These are phyloP conservation scores for Gambusia holbrooki DNA, from an alignment of 2,113 vertebrate genomes.

Conservation along the genomic window DNA sequence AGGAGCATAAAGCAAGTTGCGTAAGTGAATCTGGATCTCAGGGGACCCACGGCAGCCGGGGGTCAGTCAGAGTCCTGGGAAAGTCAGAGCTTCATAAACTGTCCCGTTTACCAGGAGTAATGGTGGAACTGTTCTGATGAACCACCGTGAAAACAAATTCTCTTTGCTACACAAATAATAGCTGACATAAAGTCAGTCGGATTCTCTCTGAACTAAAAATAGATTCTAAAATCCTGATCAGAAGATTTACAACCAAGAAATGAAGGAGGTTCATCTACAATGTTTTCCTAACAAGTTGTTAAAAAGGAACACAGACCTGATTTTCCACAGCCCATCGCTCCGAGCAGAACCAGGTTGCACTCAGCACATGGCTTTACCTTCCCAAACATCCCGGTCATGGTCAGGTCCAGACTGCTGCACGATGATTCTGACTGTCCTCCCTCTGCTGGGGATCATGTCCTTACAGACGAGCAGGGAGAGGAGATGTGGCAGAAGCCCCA, in stretches of 20 bases:
- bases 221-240: no score
- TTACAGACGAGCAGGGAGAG: background rate
- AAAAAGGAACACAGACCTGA: conserved; percentile 19
- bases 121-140: background rate
- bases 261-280: no score
- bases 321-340: conserved; percentile 30
- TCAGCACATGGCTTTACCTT: conserved; percentile 25
- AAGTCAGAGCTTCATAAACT: conserved; percentile 13
- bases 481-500: background rate
- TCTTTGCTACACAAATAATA: no score
- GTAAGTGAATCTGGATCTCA: background rate
- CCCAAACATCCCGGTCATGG: conserved; percentile 15
- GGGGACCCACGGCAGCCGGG: background rate
- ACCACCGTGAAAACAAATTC: no score
- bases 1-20: background rate
- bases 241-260: no score
- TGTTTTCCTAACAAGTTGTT: background rate
- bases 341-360: conserved; percentile 35
- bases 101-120: background rate
- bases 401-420: background rate
- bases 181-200: no score
- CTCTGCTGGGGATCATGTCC: background rate
- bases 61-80: conserved; percentile 26
- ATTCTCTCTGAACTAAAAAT: no score
- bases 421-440: background rate